phyloP scores from a whole-genome alignment of 2,113 vertebrate species.

The Quiscalus mexicanus region DNA sequence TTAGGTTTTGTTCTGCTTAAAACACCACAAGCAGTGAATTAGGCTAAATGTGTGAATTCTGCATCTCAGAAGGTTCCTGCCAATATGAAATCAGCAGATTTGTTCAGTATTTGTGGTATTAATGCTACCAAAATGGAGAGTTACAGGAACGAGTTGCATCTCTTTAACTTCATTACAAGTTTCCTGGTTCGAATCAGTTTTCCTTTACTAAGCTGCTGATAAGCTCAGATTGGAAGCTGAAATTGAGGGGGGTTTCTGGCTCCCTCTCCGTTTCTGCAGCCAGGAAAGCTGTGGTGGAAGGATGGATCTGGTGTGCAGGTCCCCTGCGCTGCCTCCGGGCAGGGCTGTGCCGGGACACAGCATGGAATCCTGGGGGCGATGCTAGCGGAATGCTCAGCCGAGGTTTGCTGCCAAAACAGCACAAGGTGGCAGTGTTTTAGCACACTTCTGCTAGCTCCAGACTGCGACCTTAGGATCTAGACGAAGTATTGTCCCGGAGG shows the following conservation, averaged over 20 bases:
- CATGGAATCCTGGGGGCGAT: rapidly evolving
- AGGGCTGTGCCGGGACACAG: rapidly evolving
- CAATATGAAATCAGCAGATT: not conserved
- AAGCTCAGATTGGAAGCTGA: not conserved
- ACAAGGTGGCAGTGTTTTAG: slow-evolving; percentile 70
- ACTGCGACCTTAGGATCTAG: rapidly evolving
- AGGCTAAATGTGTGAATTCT: not conserved
- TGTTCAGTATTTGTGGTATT: not conserved
- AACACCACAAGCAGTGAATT: not conserved
- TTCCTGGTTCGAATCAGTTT: not conserved
- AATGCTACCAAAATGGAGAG: not conserved
- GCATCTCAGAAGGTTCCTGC: not conserved
- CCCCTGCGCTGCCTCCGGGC: rapidly evolving
- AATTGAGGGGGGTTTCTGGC: not conserved
- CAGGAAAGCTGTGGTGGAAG: rapidly evolving
- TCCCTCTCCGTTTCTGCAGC: rapidly evolving
- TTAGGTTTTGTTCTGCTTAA: not conserved
- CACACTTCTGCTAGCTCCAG: not conserved
- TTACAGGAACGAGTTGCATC: not conserved
- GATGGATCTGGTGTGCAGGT: rapidly evolving
- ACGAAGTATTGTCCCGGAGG: rapidly evolving
- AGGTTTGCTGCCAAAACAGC: not conserved
- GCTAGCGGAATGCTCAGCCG: rapidly evolving
- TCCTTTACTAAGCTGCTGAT: not conserved
- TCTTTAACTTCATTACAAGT: not conserved